Base-by-base conservation (phyloP, 2,113 vertebrate species). In the Neoarius graeffei region DNA sequence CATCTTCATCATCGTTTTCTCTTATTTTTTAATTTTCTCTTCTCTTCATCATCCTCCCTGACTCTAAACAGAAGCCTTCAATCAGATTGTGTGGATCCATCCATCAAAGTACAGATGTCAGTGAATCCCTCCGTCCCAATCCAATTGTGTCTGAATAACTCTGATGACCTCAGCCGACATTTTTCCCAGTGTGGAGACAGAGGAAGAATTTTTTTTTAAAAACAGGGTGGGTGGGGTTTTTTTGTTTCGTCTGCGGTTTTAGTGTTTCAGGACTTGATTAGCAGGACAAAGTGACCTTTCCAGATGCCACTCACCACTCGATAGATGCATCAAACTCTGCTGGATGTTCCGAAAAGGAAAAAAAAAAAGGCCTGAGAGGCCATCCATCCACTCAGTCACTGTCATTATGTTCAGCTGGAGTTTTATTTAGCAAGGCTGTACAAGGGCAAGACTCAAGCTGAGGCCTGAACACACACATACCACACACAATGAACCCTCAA, bases 361-460 rank as follows among this genome's bases (percentile, higher is more conserved):
- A 62, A 62, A 82, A 81, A 87, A 87, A 88, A 83, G 30, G 59
- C 69, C 23, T 17, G 23, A 81, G 86, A 87, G 92, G 77, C 42
- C 67, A 57, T 93, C 91, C 81, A 90, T 84, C 94, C 91, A 90
- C 84, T 94, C 89, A n/a, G 84, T 89, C 86, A 87, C 27, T 0
- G 89, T 67, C 64, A 62, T 56, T 87, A 85, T 83, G 90, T 90
- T 90, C 90, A 13, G 9, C 83, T 91, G 91, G 79, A n/a, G 84
- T 91, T 85, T 92, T 86, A 77, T 92, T 88, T 86, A 91, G 85
- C 27, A 9, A 30, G 74, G 7, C 27, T 60, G 82, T 84, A 27
- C 93, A 93, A 94, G 92, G 91, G 83, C 89, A 94, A 86, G 91
- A 84, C 64, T 93, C 91, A 91, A 89, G 87, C 91, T 89, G 88